Evolutionary conservation across 2,797 vertebrate species (phyloP).

Genomic region (Schizothorax lantsangensis): DNA sequence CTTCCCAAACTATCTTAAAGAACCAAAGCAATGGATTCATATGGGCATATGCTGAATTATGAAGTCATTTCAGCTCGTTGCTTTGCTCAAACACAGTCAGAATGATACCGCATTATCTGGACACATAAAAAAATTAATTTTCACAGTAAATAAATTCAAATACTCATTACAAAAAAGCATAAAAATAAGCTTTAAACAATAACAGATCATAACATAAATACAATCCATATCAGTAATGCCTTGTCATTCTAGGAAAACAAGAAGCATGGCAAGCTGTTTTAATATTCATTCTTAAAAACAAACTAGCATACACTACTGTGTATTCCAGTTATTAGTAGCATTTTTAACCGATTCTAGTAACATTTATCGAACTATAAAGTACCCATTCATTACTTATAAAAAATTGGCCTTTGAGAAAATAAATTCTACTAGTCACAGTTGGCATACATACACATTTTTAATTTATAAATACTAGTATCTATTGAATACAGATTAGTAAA

Average conservation of each 20-base stretch:
- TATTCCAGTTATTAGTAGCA: neutral
- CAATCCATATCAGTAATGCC: neutral
- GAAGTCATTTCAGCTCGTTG: neutral
- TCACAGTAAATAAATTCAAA: neutral
- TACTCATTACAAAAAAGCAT: neutral
- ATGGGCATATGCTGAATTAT: neutral
- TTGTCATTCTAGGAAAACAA: conserved; percentile 7
- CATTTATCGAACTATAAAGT: neutral
- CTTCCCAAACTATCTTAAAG: neutral
- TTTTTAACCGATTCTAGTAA: neutral
- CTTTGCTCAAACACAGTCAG: neutral
- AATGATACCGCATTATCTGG: neutral
- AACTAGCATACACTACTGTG: neutral
- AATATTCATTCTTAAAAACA: neutral
- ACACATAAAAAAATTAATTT: neutral
- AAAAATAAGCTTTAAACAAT: neutral
- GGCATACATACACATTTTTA: neutral
- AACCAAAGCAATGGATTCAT: conserved; percentile 1
- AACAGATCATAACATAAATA: neutral
- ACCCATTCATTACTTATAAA: neutral
- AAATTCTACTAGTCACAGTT: neutral
- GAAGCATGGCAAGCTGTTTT: conserved; percentile 20
- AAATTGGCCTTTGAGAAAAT: neutral
- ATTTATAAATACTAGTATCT: neutral
- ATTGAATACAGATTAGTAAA: neutral